These are phyloP conservation scores for Chloroceryle aenea DNA, from an alignment of 2,113 vertebrate genomes.

Conservation along the genomic window DNA sequence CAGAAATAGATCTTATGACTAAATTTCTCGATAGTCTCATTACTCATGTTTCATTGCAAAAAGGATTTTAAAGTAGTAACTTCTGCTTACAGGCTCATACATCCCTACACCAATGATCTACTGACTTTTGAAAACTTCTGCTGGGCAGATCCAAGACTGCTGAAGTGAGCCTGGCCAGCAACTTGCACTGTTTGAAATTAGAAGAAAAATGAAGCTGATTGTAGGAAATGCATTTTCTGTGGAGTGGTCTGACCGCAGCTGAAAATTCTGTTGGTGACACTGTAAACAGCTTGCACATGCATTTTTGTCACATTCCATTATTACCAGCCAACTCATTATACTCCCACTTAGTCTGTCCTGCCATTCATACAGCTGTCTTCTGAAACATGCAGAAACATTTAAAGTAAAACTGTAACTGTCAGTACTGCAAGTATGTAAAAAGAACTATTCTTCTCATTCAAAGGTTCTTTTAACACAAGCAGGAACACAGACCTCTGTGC, in stretches of 20 bases:
- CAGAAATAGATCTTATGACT: not conserved
- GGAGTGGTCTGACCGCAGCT: not conserved
- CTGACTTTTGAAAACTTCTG: not conserved
- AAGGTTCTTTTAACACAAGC: not conserved
- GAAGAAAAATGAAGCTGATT: not conserved
- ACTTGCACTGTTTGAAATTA: not conserved
- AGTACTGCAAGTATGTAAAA: not conserved
- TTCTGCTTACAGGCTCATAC: not conserved
- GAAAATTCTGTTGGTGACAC: not conserved
- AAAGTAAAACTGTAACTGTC: not conserved
- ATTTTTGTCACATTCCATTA: constrained; percentile 50
- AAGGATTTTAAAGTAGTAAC: not conserved
- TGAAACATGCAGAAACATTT: not conserved
- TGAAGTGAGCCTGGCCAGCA: not conserved
- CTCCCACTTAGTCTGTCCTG: constrained; percentile 30
- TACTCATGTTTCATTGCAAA: not conserved
- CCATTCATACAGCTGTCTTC: not conserved
- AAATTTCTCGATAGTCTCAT: not conserved
- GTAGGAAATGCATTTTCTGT: not conserved
- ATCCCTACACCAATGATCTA: not conserved
- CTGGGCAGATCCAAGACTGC: not conserved
- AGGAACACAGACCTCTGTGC: not conserved
- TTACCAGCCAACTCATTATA: constrained; percentile 17
- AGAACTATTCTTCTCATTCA: not conserved
- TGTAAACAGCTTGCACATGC: constrained; percentile 4